A percentile compares a stretch with the other conserved stretches of the same genome.
phyloP scores from a whole-genome alignment of 2,113 vertebrate species.

The Mustela lutreola region DNA sequence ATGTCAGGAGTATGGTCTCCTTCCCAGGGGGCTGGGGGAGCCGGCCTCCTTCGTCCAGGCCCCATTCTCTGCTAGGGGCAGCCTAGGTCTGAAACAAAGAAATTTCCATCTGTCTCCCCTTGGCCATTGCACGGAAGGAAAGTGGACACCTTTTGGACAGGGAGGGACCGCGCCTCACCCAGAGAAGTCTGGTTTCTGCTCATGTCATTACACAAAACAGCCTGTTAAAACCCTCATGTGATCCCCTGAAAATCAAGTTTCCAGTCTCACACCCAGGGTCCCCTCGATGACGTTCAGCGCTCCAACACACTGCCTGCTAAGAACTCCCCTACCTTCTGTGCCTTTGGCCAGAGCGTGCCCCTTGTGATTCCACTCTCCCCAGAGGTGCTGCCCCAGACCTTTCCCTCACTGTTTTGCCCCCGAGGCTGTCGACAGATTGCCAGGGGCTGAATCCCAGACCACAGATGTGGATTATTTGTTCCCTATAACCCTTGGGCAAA shows the following conservation, averaged over 20 bases:
- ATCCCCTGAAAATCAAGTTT: background rate
- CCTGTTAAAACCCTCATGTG: background rate
- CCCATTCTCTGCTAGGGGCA: background rate
- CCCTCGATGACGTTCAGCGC: rapidly evolving
- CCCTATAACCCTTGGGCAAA: background rate
- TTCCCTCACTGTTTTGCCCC: background rate
- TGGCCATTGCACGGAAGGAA: background rate
- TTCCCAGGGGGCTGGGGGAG: background rate
- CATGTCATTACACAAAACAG: no score
- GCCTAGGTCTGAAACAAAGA: background rate
- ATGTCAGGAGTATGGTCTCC: background rate
- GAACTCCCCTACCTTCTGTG: background rate
- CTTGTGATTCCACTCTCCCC: background rate
- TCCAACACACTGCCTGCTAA: background rate
- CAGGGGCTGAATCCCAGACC: background rate
- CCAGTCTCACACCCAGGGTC: background rate
- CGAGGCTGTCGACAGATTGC: background rate
- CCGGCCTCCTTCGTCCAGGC: background rate
- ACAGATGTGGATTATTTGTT: background rate
- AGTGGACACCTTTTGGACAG: background rate
- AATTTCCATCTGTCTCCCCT: background rate
- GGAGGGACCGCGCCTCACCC: background rate
- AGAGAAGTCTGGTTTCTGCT: background rate
- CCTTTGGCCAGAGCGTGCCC: background rate
- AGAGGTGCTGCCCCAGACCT: background rate